Base-by-base conservation (phyloP, 2,888 invertebrate genomes). In the Ernsta delagoae region DNA sequence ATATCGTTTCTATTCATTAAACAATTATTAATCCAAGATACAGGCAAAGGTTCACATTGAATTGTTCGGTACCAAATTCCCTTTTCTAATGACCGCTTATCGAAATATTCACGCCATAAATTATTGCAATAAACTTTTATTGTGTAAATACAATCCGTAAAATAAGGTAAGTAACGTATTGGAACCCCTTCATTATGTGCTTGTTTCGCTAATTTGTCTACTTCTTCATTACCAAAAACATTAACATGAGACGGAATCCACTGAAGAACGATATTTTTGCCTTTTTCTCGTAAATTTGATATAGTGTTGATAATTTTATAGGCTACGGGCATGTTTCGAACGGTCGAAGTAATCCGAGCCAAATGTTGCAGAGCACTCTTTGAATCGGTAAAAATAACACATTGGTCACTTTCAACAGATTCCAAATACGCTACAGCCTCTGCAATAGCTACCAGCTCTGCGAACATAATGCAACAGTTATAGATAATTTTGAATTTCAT, bases 21-120 rank as follows among this genome's bases (percentile, higher is more conserved):
- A 59, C 70, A 60, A 70, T 70, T 24, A 24, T 53, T 5, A 24
- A 53, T 53, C 53, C 53, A 53, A 43, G 62, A 54, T 36, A 41
- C 41, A 65, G 65, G 70, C 24, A 53, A 53, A 53, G 53, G 53
- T 53, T 53, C 16, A 24, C 53, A 53, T 53, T 53, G 53, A 24
- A 53, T 53, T 7, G 53, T 53, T 24, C 53, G 16, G 24, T 53
- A 53, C 53, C 53, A 53, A 9, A 53, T 53, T 24, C 53, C 53
- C 24, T 53, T 53, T 53, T 53, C 53, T 24, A 53, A 53, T 56
- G 39, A 59, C 39, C 39, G 12, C 12, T 34, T 56, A 34, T 56
- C 31, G 11, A 34, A 56, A 56, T 56, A 34, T 34, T 56, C 56
- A 11, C n/a, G 8, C 56, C 56, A 56, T 11, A 56, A 34, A 11